Evolutionary conservation across 64 coral and sea anemone genomes (phyloP).

Genomic region (Stichodactyla helianthus): DNA sequence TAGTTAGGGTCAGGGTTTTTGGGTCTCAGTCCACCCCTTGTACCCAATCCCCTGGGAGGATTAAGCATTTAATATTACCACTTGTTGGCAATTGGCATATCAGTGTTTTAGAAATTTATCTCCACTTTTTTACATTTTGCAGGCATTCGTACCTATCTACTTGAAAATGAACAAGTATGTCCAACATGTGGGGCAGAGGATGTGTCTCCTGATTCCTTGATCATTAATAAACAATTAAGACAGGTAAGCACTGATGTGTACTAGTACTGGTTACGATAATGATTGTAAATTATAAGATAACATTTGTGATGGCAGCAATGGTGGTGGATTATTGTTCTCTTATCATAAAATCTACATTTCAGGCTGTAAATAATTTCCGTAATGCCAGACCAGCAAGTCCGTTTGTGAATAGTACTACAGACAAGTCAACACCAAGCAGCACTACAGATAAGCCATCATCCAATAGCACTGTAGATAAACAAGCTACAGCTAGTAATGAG

Average conservation of each 20-base stretch:
- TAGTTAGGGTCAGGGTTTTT: no score
- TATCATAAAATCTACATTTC: neutral
- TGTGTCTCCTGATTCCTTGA: constrained; percentile 63
- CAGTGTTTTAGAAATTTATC: no score
- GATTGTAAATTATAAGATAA: neutral
- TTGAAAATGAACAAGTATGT: constrained; percentile 77
- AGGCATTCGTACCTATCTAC: constrained; percentile 68
- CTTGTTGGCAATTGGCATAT: no score
- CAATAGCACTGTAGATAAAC: neutral
- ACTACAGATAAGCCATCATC: neutral
- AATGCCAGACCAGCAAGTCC: constrained; percentile 77
- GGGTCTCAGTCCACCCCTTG: no score
- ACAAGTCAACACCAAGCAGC: neutral
- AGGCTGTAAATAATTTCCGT: constrained; percentile 84
- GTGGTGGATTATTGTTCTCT: neutral
- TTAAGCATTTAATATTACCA: no score
- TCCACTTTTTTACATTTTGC: neutral
- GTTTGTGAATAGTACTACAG: constrained; percentile 35
- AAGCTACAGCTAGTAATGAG: neutral
- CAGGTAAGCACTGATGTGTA: constrained; percentile 11
- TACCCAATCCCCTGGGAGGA: no score
- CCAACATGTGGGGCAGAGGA: constrained; percentile 69
- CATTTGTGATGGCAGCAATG: neutral
- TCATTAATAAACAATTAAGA: constrained; percentile 74
- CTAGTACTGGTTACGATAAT: neutral